Evolutionary conservation across 92 coral and sea anemone genomes (phyloP), one percentile per base, ranked within the genome.

Genomic region (Plumapathes pennacea): DNA sequence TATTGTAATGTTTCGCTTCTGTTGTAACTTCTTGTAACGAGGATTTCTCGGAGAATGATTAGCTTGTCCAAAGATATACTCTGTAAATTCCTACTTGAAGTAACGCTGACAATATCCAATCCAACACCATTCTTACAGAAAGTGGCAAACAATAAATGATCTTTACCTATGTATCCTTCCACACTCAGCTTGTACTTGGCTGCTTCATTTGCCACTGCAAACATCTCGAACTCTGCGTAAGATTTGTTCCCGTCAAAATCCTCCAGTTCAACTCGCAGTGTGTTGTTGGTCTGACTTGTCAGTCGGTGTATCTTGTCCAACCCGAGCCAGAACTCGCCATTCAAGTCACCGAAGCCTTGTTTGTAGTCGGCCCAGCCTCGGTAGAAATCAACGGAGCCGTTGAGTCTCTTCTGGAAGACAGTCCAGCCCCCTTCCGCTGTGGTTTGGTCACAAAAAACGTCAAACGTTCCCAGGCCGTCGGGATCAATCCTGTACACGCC

Each of bases 261-360:
- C 32, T 54, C 72, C 3, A 68, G 76, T 29, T 85, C 92, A 9
- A 78, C 47, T 46, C 73, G 72, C 32, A 87, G 72, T 14, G 63
- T 64, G 41, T 72, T 64, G 25, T 67, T 65, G 19, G 57, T 32
- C 0, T 72, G 37, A 4, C 77, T 54, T 0, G 83, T 81, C 12
- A 87, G 72, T 11, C 89, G 74, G 54, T 87, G 89, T 18, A 82
- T 77, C 18, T 71, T 71, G 20, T 87, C 89, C 38, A 76, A 71
- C 7, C 96, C 96, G 19, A 87, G 89, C 96, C 96, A 87, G 77
- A 87, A 87, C 29, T 71, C 66, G 42, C 76, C 64, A 10, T 72
- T 62, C 12, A 68, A 68, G 46, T 71, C 47, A 0, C 89, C 89
- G 57, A 82, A 87, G 28, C 96, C 96, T 1, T 14, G 21, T 62